Conservation (phyloP, 2,797 vertebrate genomes). For the Menidia menidia region DNA sequence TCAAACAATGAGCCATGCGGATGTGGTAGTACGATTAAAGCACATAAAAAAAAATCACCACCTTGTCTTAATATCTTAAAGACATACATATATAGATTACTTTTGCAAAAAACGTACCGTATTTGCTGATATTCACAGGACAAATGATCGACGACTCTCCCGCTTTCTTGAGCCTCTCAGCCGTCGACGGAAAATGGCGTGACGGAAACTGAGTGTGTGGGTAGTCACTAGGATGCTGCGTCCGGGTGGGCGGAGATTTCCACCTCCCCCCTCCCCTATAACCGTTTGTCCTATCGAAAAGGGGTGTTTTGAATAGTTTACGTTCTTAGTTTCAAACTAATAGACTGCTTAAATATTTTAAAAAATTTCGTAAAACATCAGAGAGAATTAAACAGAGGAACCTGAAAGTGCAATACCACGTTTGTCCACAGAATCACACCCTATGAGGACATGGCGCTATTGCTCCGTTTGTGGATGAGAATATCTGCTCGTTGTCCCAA, state of each 20-base stretch:
- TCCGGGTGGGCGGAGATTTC: slow-evolving; percentile 36
- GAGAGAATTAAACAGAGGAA: background rate
- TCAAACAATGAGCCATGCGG: background rate
- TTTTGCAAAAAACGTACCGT: slow-evolving; percentile 26
- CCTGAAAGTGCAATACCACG: background rate
- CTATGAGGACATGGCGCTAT: slow-evolving; percentile 14
- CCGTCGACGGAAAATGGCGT: slow-evolving; percentile 75
- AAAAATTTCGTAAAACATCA: background rate
- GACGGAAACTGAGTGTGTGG: slow-evolving; percentile 19
- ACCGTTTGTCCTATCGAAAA: background rate
- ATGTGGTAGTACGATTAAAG: rapidly evolving
- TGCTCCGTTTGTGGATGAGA: background rate
- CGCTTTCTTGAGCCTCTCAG: background rate
- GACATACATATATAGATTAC: rapidly evolving
- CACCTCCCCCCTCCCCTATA: background rate
- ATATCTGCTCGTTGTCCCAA: too few relatives aligned
- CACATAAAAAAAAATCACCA: rapidly evolving
- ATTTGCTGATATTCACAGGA: background rate
- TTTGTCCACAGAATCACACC: slow-evolving; percentile 2
- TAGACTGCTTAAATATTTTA: background rate
- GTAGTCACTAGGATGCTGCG: background rate
- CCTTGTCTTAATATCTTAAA: rapidly evolving
- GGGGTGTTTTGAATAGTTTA: background rate
- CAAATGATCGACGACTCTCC: background rate
- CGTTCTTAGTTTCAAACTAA: background rate